These are phyloP conservation scores for Pristionchus exspectatus DNA, from an alignment of 2,888 invertebrate species.

Conservation along the genomic window DNA sequence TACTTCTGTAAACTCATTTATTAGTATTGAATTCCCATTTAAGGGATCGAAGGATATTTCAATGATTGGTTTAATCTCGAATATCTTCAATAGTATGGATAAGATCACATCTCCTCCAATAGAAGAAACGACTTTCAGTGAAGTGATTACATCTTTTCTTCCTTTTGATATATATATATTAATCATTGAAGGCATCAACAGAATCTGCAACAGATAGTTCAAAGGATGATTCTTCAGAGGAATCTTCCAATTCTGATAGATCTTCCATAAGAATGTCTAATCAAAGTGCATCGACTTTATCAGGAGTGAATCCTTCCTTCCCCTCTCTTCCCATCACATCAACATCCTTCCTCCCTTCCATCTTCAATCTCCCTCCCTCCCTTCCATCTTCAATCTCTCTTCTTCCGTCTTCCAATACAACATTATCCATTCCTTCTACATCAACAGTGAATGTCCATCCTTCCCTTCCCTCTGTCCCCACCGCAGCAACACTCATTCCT, in stretches of 20 bases:
- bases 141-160: background rate
- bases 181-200: background rate
- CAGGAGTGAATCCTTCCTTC: background rate
- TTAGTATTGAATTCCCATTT: background rate
- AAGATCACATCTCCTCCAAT: background rate
- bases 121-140: background rate
- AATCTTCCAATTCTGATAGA: background rate
- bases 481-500: background rate
- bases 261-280: background rate
- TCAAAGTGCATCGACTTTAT: background rate
- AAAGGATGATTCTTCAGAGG: background rate
- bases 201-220: background rate
- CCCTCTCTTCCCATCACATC: background rate
- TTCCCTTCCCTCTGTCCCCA: background rate
- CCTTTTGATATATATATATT: background rate
- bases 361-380: too few relatives aligned
- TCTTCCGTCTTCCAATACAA: background rate
- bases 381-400: background rate
- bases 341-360: background rate
- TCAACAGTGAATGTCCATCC: background rate
- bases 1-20: background rate
- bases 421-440: too few relatives aligned
- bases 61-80: background rate
- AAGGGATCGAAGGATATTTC: background rate
- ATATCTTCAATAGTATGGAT: slow-evolving; percentile 3